These are phyloP conservation scores for Melanotaenia duboulayi DNA, from an alignment of 2,113 vertebrate genomes.

Conservation along the genomic window DNA sequence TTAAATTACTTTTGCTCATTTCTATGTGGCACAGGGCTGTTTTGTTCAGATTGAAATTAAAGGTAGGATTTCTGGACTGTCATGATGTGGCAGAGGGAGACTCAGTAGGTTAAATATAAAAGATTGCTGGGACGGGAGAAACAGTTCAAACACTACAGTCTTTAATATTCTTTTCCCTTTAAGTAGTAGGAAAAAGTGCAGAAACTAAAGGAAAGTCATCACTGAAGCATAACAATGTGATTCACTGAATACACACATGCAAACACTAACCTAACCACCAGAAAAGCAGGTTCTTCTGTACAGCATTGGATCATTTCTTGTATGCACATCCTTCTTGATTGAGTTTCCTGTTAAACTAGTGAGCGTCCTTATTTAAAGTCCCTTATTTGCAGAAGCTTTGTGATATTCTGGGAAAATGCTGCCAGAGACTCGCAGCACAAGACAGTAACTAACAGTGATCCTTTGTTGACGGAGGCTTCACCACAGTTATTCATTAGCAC, in stretches of 20 bases:
- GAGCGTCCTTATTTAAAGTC: slow-evolving; percentile 39
- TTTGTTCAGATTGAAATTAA: neutral
- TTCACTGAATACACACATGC: neutral
- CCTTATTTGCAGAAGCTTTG: slow-evolving; percentile 18
- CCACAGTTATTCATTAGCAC: neutral
- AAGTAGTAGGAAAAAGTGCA: neutral
- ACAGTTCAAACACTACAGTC: neutral
- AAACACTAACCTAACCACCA: neutral
- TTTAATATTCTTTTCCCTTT: neutral
- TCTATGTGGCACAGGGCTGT: no score
- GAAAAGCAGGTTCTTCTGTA: slow-evolving; percentile 52
- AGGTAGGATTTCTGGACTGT: neutral
- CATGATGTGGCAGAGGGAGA: neutral
- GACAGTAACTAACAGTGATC: slow-evolving; percentile 1
- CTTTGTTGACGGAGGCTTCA: neutral
- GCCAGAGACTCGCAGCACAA: neutral
- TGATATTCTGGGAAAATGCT: neutral
- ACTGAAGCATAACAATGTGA: neutral
- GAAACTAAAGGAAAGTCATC: neutral
- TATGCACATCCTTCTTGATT: slow-evolving; percentile 31
- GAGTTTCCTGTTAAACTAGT: slow-evolving; percentile 60
- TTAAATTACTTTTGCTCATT: no score
- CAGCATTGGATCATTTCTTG: slow-evolving; percentile 30
- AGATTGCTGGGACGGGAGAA: no score
- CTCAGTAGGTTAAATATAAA: neutral